Base-by-base conservation (phyloP, 1,140 invertebrate genomes). In the Ridgeia piscesae region DNA sequence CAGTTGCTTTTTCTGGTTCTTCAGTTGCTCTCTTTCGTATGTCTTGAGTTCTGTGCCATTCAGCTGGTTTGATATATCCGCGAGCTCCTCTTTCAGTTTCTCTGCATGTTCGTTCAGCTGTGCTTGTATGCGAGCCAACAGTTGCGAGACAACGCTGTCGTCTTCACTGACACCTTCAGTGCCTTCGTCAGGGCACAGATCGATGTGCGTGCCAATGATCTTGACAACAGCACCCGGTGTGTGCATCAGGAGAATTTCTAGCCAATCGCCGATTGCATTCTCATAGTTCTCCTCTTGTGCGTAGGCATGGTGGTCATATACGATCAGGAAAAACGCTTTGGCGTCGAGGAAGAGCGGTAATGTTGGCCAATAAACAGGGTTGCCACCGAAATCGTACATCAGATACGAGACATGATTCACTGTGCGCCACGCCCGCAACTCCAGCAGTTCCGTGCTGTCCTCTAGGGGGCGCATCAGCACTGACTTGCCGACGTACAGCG, bases 321-420 rank as follows among this genome's bases (percentile, higher is more conserved):
- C 95, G 0, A 96, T 91, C 33, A 96, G 27, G 33, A 94, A 94
- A 50, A 96, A 77, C n/a, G 94, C 94, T 48, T 95, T 95, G 21
- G 94, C 77, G 93, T 96, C 95, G 14, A 95, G 92, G 93, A 96
- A 95, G 58, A 95, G 58, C 33, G 94, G 94, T 33, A 95, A 94
- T 33, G 94, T 93, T 34, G 94, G 93, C 17, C 92, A 93, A 92
- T 96, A 96, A 8, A 94, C 92, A 31, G 93, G 89, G 92, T 95
- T 94, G 1, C 95, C 95, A 50, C 95, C 95, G 92, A 93, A 91
- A 88, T 94, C 93, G 93, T 95, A 93, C 6, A 95, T 93, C 91
- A 95, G 93, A 92, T 95, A 95, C 34, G 95, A 94, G 0, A 96
- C 95, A 77, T 94, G 94, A 93, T 96, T 96, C 35, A 95, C 94